Base-by-base conservation (phyloP, 2,888 invertebrate species). In the Trichopoda pennipes region DNA sequence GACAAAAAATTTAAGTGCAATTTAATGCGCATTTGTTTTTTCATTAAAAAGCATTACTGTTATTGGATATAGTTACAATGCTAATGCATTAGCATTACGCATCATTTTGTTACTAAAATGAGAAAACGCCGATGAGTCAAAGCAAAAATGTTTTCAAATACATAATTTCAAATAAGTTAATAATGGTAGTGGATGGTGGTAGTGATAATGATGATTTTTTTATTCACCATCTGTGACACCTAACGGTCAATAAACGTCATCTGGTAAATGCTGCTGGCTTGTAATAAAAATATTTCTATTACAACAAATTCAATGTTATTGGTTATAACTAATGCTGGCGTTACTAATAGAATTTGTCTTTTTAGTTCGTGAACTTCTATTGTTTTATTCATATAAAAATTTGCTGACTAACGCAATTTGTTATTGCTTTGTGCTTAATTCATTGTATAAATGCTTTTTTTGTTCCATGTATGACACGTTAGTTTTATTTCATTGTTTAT, bases 301-400 rank as follows among this genome's bases (percentile, higher is more conserved):
- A 19, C 23, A 16, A 53, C 19, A 28, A 61, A 42, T n/a, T 3
- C 12, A 63, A 23, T 73, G 73, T 21, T 49, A 17, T 23, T 64
- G 32, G 23, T 55, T 55, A 14, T 61, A 21, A 17, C 42, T 44
- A 44, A 35, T 35, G 47, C n/a, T 60, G 49, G 49, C 38, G 21
- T 70, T 60, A 51, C 49, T 60, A 70, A 49, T 35, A 38, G 16
- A 60, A 16, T 14, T 53, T 23, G 9, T 56, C 16, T 56, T 69
- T 3, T 6, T 49, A 44, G 55, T 23, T 42, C 19, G 55, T 55
- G 42, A 63, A 44, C 44, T 51, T 73, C 32, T 53, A 47, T 73
- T 64, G 21, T 64, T 51, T 77, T 61, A 56, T 47, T 77, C 28
- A 70, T 77, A 38, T 21, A 63, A 61, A 73, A 47, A 49, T 70